Evolutionary conservation across 2,113 vertebrate species (phyloP), one percentile per base, ranked within the genome.

Genomic region (Cyprinodon variegatus): DNA sequence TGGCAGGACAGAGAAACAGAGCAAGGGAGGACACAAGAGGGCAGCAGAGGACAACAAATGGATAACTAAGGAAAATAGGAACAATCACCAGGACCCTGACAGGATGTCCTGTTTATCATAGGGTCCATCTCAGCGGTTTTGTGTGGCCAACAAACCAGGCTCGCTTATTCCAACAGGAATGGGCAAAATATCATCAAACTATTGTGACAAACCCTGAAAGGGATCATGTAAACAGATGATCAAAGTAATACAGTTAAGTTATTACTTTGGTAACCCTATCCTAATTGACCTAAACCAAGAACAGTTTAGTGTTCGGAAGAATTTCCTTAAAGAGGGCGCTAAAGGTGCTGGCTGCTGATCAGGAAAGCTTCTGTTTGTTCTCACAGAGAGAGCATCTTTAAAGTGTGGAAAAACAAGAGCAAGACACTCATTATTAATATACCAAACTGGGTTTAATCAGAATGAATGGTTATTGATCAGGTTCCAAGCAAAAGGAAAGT

Each of bases 341-440:
- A 70, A 20, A 61, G 64, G 70, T 17, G 17, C 39, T 41, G 74
- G 81, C 53, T 67, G 70, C 61, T 68, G 71, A 43, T 12, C 66
- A 79, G 62, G 61, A 61, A 76, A 81, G 83, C 83, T 88, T 81
- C 78, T 73, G 81, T 77, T 68, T 74, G 78, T 74, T 83, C 41
- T 76, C 74, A 78, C 65, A 12, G 64, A 38, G 69, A 68, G 78
- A 82, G 66, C 38, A 13, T 61, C 77, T 65, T 71, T 76, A 57
- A 77, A 81, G 77, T 70, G 69, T 67, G 65, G 61, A 72, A 29
- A n/a, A 61, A 74, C 68, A 90, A 73, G 83, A 87, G 84, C 74
- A 84, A 71, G 78, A 68, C 74, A 50, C 77, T 84, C 85, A 85
- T 88, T 73, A 88, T 85, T 83, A 78, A 86, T 88, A 83, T 59